Conservation (phyloP, 2,113 vertebrate genomes). For the Actenoides hombroni region DNA sequence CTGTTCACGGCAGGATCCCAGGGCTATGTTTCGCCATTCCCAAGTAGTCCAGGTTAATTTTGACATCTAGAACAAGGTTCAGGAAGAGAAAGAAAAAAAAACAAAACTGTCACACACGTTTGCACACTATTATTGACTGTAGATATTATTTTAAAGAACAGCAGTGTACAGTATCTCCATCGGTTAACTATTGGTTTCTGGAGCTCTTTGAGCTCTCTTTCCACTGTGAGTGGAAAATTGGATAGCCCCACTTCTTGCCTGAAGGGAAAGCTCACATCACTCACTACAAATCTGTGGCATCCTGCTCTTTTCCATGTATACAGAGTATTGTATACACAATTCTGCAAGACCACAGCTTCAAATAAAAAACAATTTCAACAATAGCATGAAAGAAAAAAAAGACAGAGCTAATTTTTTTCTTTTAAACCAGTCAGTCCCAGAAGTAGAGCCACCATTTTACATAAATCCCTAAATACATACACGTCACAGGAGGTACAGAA, state of each 20-base stretch:
- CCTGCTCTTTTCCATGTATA: not conserved
- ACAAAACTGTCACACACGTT: not conserved
- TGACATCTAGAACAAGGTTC: conserved; percentile 58
- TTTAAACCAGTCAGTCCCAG: not conserved
- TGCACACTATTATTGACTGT: not conserved
- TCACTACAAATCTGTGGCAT: not conserved
- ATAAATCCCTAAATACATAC: not conserved
- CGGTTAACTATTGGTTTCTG: not conserved
- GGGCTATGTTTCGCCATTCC: conserved; percentile 56
- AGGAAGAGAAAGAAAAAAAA: conserved; percentile 28
- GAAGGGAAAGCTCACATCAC: not conserved
- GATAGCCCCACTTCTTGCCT: not conserved
- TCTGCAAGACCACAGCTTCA: not conserved
- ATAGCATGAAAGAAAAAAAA: accelerated
- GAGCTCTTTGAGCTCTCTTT: not conserved
- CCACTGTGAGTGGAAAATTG: not conserved
- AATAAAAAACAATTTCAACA: not conserved
- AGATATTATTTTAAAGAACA: conserved; percentile 9
- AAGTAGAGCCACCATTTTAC: not conserved
- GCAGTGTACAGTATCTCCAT: not conserved
- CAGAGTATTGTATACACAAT: not conserved
- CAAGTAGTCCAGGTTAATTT: conserved; percentile 58
- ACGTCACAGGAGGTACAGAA: not conserved
- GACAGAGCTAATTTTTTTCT: not conserved
- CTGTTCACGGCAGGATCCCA: conserved; percentile 50